Percentiles rank a stretch among this genome's conserved stretches.
Evolutionary conservation across 2,797 vertebrate genomes (phyloP).

Genomic region (Danio choprae): DNA sequence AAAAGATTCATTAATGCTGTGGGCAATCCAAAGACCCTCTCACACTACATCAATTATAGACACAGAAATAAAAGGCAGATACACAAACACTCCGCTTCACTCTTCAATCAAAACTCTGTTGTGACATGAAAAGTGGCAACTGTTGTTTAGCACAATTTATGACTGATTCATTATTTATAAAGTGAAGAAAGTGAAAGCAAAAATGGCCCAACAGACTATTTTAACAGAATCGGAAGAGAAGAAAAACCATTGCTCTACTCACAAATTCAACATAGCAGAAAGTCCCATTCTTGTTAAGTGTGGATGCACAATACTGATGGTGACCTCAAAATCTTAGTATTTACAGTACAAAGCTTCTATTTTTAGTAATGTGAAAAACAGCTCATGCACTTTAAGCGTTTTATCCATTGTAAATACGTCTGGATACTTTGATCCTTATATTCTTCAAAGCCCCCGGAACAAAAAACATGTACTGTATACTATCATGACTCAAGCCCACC

Average conservation of each 20-base stretch:
- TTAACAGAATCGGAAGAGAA: not conserved
- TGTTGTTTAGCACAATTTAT: not conserved
- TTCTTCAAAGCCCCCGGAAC: no score
- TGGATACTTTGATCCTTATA: no score
- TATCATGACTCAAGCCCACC: no score
- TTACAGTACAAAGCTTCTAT: no score
- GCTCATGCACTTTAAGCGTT: no score
- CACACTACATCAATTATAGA: slow-evolving; percentile 50
- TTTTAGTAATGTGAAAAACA: no score
- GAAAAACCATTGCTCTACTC: not conserved
- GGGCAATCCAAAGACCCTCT: slow-evolving; percentile 43
- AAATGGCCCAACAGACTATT: not conserved
- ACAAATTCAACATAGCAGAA: not conserved
- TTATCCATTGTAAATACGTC: no score
- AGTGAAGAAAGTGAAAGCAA: not conserved
- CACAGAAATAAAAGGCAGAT: slow-evolving; percentile 24
- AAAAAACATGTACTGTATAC: no score
- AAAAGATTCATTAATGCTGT: slow-evolving; percentile 48
- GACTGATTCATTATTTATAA: not conserved
- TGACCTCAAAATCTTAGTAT: no score
- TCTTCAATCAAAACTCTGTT: not conserved
- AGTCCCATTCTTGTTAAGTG: no score
- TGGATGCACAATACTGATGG: no score
- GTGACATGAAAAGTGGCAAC: not conserved
- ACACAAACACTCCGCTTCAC: not conserved